Conservation (phyloP, 2,888 invertebrate genomes). For the Rotaria socialis region DNA sequence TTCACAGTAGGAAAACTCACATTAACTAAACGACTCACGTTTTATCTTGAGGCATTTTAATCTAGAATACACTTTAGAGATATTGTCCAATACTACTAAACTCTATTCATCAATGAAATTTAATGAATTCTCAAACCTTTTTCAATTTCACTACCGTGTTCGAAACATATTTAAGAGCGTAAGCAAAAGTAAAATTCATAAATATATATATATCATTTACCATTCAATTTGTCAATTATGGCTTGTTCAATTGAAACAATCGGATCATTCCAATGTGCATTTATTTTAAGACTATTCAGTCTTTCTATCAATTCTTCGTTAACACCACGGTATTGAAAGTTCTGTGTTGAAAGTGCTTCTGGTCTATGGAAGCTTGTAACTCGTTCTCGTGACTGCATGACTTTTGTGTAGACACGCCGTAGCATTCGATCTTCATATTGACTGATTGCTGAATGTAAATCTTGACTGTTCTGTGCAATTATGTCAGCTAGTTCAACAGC, state of each 20-base stretch:
- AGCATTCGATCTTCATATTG: neutral
- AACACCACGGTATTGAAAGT: neutral
- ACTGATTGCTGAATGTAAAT: neutral
- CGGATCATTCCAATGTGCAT: neutral
- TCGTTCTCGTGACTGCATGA: neutral
- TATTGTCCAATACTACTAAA: too few relatives aligned
- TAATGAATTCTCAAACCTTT: too few relatives aligned
- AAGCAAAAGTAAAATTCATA: too few relatives aligned
- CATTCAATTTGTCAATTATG: neutral
- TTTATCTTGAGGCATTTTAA: too few relatives aligned
- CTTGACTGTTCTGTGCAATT: neutral
- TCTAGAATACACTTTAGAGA: too few relatives aligned
- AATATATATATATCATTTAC: too few relatives aligned
- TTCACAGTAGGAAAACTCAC: too few relatives aligned
- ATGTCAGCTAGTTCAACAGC: neutral
- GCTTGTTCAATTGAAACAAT: neutral
- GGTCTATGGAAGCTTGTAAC: neutral
- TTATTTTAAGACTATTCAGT: neutral
- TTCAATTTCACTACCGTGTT: too few relatives aligned
- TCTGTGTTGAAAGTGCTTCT: neutral
- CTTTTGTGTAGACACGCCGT: neutral
- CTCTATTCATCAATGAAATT: too few relatives aligned
- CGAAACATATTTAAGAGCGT: too few relatives aligned
- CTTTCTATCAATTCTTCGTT: neutral
- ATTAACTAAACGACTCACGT: too few relatives aligned